Conservation (phyloP, 1,140 invertebrate species). For the Heliconius hermathena region DNA sequence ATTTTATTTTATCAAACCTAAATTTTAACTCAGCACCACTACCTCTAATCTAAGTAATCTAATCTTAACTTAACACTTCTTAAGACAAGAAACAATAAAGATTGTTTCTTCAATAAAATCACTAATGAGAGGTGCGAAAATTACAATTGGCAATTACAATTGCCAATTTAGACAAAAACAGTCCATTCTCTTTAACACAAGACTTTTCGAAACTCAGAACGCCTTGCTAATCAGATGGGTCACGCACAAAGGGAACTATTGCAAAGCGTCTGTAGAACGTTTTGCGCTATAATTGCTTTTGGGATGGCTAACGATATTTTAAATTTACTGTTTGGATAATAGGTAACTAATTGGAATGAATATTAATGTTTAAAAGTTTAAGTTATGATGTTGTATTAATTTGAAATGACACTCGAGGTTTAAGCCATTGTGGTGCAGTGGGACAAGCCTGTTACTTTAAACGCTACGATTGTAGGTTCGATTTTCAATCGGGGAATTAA, state of each 20-base stretch:
- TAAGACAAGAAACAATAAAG: constrained; percentile 21
- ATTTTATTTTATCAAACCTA: background rate
- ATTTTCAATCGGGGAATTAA: no score
- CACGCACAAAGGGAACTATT: constrained; percentile 44
- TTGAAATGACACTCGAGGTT: no score
- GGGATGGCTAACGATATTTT: constrained; percentile 5
- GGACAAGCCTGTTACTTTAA: background rate
- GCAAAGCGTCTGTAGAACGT: constrained; percentile 36
- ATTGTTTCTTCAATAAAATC: constrained; percentile 30
- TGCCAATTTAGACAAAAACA: constrained; percentile 37
- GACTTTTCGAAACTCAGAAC: constrained; percentile 49
- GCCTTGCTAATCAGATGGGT: constrained; percentile 45
- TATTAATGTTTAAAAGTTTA: background rate
- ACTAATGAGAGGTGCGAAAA: constrained; percentile 40
- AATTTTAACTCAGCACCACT: background rate
- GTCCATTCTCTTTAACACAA: constrained; percentile 41
- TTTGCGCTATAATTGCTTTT: constrained; percentile 40
- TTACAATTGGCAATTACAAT: constrained; percentile 34
- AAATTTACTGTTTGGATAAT: constrained; percentile 2
- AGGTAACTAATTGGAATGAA: background rate
- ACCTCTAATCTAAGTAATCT: no score
- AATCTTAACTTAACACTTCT: background rate
- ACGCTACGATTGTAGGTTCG: no score
- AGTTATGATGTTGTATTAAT: background rate
- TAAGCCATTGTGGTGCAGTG: background rate